Percentiles rank a stretch among this genome's conserved stretches.
Conservation (phyloP, 2,113 vertebrate species). For the Gyps fulvus region DNA sequence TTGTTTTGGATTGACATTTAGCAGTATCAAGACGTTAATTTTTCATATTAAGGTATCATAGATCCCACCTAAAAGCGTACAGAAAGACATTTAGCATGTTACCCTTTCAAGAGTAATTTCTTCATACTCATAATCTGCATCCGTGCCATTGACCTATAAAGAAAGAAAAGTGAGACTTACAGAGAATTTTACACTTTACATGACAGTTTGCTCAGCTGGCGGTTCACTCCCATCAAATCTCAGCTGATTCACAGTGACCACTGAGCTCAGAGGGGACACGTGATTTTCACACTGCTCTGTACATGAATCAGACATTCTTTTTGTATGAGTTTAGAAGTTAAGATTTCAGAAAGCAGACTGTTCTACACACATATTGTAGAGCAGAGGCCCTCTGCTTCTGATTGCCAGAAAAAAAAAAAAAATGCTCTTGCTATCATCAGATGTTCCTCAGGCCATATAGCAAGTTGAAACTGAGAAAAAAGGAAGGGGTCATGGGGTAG, state of each 20-base stretch:
- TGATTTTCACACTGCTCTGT: background rate
- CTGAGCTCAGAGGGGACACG: background rate
- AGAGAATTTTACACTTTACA: background rate
- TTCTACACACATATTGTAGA: background rate
- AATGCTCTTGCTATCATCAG: background rate
- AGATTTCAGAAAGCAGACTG: background rate
- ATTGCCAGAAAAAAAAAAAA: background rate
- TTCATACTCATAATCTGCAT: slow-evolving; percentile 97
- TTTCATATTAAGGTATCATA: background rate
- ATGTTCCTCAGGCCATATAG: background rate
- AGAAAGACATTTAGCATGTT: slow-evolving; percentile 15
- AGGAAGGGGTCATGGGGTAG: background rate
- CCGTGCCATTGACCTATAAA: slow-evolving; percentile 91
- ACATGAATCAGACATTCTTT: background rate
- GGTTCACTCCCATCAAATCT: background rate
- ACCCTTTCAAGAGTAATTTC: slow-evolving; percentile 98
- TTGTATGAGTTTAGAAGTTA: background rate
- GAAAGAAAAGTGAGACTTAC: background rate
- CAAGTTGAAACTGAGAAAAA: background rate
- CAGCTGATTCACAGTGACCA: background rate
- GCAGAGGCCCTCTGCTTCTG: background rate
- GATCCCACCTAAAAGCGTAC: background rate
- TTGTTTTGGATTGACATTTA: background rate
- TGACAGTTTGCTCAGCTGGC: background rate
- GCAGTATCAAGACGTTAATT: background rate